phyloP scores from a whole-genome alignment of 2,888 invertebrate species.

The Rhamphomyia laevipes region DNA sequence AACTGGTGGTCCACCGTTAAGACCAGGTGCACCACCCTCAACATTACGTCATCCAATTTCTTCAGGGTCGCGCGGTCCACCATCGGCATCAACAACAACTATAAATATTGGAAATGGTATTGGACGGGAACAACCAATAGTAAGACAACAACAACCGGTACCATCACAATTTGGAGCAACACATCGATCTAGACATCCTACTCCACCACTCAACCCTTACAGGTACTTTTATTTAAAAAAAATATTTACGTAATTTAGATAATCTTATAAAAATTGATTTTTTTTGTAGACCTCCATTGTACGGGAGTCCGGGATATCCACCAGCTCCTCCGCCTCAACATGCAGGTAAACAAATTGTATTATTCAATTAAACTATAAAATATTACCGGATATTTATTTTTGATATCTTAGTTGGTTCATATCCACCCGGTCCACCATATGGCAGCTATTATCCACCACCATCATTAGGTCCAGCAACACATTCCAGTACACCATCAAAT shows the following conservation, averaged over 20 bases:
- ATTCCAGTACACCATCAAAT: conserved; percentile 21
- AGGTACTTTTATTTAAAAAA: conserved; percentile 20
- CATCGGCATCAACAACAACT: conserved; percentile 6
- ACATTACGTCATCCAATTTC: no score
- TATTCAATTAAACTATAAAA: not conserved
- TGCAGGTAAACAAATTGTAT: not conserved
- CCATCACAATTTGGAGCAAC: conserved; percentile 11
- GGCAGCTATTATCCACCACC: conserved; percentile 10
- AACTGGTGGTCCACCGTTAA: no score
- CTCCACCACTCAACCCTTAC: conserved; percentile 25
- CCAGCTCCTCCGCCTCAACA: conserved; percentile 19
- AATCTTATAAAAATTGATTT: not conserved
- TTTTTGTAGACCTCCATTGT: conserved; percentile 26
- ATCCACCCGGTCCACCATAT: conserved; percentile 4
- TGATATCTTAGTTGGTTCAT: not conserved
- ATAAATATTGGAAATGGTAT: no score
- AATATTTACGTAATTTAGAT: not conserved
- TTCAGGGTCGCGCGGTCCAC: conserved; percentile 1
- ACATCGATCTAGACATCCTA: conserved; percentile 1
- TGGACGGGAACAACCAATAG: no score
- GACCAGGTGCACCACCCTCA: no score
- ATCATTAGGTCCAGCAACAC: conserved; percentile 18
- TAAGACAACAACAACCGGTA: conserved; percentile 3
- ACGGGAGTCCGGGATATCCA: conserved; percentile 32
- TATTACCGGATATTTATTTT: not conserved